Base-by-base conservation (phyloP, 2,113 vertebrate species). In the Pyrgilauda ruficollis region DNA sequence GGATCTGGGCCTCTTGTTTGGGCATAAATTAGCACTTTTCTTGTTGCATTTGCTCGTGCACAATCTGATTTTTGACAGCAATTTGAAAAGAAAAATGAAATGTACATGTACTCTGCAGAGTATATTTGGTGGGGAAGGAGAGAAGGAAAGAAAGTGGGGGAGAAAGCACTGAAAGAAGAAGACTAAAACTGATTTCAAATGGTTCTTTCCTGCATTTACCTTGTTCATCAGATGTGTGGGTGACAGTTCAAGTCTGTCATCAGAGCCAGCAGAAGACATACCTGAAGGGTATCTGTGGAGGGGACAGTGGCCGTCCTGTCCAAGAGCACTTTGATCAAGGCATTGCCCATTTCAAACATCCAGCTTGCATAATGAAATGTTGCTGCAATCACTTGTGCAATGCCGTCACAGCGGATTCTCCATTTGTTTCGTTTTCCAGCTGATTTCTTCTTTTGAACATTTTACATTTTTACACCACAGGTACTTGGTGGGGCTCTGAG, bases 341-440 rank as follows among this genome's bases (percentile, higher is more conserved):
- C 44, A 59, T 63, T 66, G 55, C 39, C 33, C 49, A 2, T 84
- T 86, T 68, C 64, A 50, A 26, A 81, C 46, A 26, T 81, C 50
- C 55, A n/a, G 35, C 53, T 75, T 72, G 53, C 24, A 4, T 13
- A 41, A 43, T 2, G 12, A 81, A 87, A 70, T 12, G 16, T 44
- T 81, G 64, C 82, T 77, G 73, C 13, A 16, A 8, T 50, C 56
- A 10, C 49, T 39, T 31, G 22, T 72, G 59, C 68, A 50, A 43
- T 0, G 0, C 52, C 44, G 0, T 50, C 0, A 0, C 47, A 16
- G 18, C 2, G 5, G 62, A 70, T 59, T 66, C 64, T 78, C 10
- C 13, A 3, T 15, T 74, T 70, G 18, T 15, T 77, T 58, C 16
- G 3, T 56, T 69, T 87, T 69, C 55, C 44, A 69, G 15, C 8